These are phyloP conservation scores for Amphimedon queenslandica DNA, from an alignment of 37 sponge, comb jelly and placozoan species.

Conservation along the genomic window DNA sequence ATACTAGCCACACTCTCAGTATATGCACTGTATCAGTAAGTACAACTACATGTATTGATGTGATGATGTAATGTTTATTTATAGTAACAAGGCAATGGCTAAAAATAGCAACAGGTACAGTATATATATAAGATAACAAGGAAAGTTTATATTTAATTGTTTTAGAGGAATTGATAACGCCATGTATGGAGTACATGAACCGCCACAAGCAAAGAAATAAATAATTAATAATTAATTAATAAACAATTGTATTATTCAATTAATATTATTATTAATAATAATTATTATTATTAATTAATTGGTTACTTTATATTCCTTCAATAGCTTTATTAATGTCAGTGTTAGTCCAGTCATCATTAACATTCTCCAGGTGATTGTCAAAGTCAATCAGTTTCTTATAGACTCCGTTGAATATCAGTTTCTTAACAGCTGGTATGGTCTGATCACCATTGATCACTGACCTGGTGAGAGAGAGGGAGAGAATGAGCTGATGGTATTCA, in stretches of 20 bases:
- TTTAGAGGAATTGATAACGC: too few species aligned
- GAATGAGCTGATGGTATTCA: background rate
- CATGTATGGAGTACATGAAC: too few species aligned
- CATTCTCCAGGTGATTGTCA: slow-evolving; percentile 70
- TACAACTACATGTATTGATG: too few species aligned
- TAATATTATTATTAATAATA: slow-evolving; percentile 1
- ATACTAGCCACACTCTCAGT: too few species aligned
- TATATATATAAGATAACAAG: too few species aligned
- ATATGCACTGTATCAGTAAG: too few species aligned
- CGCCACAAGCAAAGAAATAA: too few species aligned
- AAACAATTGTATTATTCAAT: background rate
- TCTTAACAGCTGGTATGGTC: background rate
- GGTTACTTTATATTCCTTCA: background rate
- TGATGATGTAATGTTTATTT: too few species aligned
- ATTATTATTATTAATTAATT: slow-evolving; percentile 1
- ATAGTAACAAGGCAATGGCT: too few species aligned
- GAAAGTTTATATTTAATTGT: too few species aligned
- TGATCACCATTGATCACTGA: slow-evolving; percentile 1
- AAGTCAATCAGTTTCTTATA: slow-evolving; percentile 67
- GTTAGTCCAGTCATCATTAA: slow-evolving; percentile 76
- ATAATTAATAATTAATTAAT: too few species aligned
- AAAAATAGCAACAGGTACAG: too few species aligned
- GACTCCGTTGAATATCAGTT: slow-evolving; percentile 13
- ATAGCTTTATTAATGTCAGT: slow-evolving; percentile 46
- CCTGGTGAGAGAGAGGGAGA: background rate